Conservation (phyloP, 2,888 invertebrate species). For the Lasioglossum vierecki region DNA sequence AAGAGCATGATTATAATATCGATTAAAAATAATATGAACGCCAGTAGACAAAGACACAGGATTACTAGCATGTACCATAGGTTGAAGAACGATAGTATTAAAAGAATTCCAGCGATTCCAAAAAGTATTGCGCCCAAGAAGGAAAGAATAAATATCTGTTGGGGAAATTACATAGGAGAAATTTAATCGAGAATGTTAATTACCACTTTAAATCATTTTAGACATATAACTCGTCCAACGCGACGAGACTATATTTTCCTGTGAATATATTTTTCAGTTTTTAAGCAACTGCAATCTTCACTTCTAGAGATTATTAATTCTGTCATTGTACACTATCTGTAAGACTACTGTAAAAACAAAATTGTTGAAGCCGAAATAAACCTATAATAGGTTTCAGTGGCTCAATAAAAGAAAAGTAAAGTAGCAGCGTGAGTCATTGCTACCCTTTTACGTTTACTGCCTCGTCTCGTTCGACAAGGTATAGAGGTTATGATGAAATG, state of each 20-base stretch:
- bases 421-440: too few relatives aligned
- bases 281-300: too few relatives aligned
- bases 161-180: not conserved
- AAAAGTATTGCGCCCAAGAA: slow-evolving; percentile 75
- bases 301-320: too few relatives aligned
- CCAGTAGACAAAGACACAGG: slow-evolving; percentile 66
- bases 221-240: not conserved
- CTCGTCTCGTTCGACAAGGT: too few relatives aligned
- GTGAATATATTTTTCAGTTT: too few relatives aligned
- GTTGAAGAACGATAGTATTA: slow-evolving; percentile 22
- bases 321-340: too few relatives aligned
- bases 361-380: too few relatives aligned
- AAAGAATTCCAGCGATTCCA: slow-evolving; percentile 64
- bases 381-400: too few relatives aligned
- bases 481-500: not conserved
- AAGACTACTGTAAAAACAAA: too few relatives aligned
- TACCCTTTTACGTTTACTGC: too few relatives aligned
- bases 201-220: not conserved
- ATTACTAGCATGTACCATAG: slow-evolving; percentile 60
- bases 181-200: not conserved
- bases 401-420: too few relatives aligned
- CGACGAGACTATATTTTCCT: too few relatives aligned
- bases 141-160: slow-evolving; percentile 76
- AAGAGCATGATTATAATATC: slow-evolving; percentile 69
- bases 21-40: slow-evolving; percentile 71